A percentile compares a stretch with the other conserved stretches of the same genome.
Conservation (phyloP, 1,140 invertebrate genomes). For the Monochamus saltuarius region DNA sequence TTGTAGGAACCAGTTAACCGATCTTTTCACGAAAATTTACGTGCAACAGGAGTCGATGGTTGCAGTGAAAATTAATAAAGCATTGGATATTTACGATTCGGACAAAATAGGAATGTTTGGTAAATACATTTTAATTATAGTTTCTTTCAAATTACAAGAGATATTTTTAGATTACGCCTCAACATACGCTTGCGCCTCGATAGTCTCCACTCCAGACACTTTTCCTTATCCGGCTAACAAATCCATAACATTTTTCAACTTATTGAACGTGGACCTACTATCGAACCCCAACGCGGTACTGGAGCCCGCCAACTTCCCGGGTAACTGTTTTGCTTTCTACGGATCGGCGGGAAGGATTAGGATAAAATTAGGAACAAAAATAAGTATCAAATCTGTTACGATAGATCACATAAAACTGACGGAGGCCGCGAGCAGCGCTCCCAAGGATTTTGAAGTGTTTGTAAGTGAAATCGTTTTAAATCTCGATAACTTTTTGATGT, state of each 20-base stretch:
- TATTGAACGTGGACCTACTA: slow-evolving; percentile 10
- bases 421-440: slow-evolving; percentile 26
- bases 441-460: slow-evolving; percentile 30
- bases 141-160: neutral
- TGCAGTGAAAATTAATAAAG: slow-evolving; percentile 25
- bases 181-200: slow-evolving; percentile 23
- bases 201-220: slow-evolving; percentile 28
- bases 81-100: slow-evolving; percentile 28
- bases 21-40: neutral
- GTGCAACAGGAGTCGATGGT: slow-evolving; percentile 8
- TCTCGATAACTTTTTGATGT: neutral
- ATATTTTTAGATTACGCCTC: slow-evolving; percentile 29
- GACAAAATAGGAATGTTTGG: slow-evolving; percentile 32
- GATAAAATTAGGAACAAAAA: slow-evolving; percentile 26
- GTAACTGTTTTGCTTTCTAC: slow-evolving; percentile 33
- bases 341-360: slow-evolving; percentile 18
- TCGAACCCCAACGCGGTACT: slow-evolving; percentile 20
- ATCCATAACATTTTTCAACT: slow-evolving; percentile 14
- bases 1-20: slow-evolving; percentile 13
- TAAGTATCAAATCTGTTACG: slow-evolving; percentile 25
- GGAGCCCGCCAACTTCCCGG: slow-evolving; percentile 27
- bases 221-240: slow-evolving; percentile 20
- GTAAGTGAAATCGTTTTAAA: slow-evolving; percentile 18
- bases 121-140: slow-evolving; percentile 12
- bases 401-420: slow-evolving; percentile 24